Evolutionary conservation across 2,888 invertebrate genomes (phyloP), one percentile per base, ranked within the genome.

Genomic region (Ethmia dodecea): DNA sequence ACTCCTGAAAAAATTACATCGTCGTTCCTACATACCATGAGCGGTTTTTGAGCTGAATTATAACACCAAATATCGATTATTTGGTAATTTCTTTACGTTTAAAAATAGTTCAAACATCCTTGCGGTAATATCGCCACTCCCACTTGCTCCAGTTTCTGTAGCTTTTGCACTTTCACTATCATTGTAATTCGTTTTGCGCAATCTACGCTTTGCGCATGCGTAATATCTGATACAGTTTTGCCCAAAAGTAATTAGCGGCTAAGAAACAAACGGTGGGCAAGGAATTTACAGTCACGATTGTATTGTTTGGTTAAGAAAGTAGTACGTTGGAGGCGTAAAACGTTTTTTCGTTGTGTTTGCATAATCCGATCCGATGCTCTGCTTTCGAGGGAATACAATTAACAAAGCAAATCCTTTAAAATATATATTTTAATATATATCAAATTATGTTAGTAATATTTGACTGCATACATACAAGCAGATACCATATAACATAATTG

Each of bases 141-240:
- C 65, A 71, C 64, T 68, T 49, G 79, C 70, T 77, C 77, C 77
- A 78, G 74, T 76, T 78, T 69, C 54, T 49, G 47, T 44, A 54
- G 47, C 61, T 59, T 59, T 61, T 56, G 52, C 60, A 81, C 84
- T 83, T 86, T 86, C 83, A 83, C 83, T 75, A 73, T 72, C 73
- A 77, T 77, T 81, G 77, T 76, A 62, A 62, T 64, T 51, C 52
- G 51, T 52, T 60, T 78, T 78, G 62, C 75, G 70, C 69, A 81
- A 80, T 52, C 48, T 40, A 47, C 44, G 54, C n/a, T n/a, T n/a
- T n/a, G 56, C 44, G 57, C 53, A 60, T 62, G 27, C 47, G 47
- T 45, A 46, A 43, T 39, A 41, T 35, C 42, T 42, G 46, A 52
- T 58, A 57, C 45, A 33, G 43, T 45, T 48, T 49, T 45, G 48